Evolutionary conservation across 2,113 vertebrate genomes (phyloP).

Genomic region (Mustelus asterias): DNA sequence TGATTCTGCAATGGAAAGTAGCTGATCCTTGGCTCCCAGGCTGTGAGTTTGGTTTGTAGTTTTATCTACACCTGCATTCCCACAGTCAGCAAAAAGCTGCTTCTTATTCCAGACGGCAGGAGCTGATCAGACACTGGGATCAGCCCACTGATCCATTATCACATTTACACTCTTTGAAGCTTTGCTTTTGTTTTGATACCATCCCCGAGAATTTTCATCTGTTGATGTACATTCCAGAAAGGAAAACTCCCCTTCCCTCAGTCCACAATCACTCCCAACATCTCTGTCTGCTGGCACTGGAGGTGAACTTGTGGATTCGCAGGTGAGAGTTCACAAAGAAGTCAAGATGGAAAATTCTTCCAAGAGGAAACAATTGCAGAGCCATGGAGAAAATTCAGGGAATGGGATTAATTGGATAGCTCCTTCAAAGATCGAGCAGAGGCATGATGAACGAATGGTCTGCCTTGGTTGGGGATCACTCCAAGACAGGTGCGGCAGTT

Average conservation of each 20-base stretch:
- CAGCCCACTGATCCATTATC: background rate
- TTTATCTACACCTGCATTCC: background rate
- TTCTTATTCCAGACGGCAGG: background rate
- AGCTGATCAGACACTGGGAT: background rate
- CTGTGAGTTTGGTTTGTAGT: background rate
- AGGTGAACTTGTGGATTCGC: background rate
- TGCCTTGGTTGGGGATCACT: background rate
- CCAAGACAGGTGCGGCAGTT: background rate
- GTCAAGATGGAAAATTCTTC: background rate
- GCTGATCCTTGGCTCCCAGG: background rate
- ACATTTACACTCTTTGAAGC: background rate
- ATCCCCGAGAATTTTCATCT: background rate
- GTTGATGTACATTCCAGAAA: background rate
- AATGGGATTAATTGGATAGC: background rate
- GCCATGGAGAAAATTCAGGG: background rate
- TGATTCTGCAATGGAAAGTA: background rate
- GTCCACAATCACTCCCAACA: background rate
- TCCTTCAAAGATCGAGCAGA: background rate
- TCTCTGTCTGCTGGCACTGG: background rate
- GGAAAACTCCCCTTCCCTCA: background rate
- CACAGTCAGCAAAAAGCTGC: background rate
- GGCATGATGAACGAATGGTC: background rate
- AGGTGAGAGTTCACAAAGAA: background rate
- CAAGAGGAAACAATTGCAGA: background rate
- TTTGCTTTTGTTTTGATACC: background rate